phyloP scores from a whole-genome alignment of 2,113 vertebrate species.

The Podarcis raffonei region DNA sequence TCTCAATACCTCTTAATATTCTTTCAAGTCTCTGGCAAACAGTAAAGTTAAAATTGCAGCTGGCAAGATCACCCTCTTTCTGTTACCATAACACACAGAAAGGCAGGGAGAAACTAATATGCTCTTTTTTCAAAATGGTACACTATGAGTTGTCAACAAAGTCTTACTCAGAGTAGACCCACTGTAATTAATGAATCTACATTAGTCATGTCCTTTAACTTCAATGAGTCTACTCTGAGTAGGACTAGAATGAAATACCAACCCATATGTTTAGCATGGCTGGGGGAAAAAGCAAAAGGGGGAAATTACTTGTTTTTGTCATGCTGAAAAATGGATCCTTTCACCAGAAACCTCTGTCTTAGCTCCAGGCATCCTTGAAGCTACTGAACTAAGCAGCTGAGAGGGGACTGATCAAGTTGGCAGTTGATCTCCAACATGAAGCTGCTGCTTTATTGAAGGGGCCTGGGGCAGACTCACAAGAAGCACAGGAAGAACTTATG shows the following conservation, averaged over 20 bases:
- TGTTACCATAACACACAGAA: not conserved
- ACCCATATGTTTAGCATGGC: not conserved
- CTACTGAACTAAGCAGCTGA: not conserved
- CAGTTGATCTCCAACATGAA: constrained; percentile 8
- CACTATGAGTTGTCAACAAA: too few relatives aligned
- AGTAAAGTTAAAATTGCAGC: not conserved
- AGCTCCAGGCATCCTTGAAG: constrained; percentile 8
- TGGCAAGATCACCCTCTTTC: not conserved
- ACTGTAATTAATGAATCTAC: too few relatives aligned
- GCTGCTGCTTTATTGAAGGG: not conserved
- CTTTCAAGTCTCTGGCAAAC: not conserved
- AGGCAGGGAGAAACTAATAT: not conserved
- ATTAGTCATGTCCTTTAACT: too few relatives aligned
- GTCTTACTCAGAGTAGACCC: too few relatives aligned
- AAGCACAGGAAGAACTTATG: not conserved
- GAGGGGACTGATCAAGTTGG: not conserved
- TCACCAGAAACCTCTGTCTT: not conserved
- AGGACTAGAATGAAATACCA: too few relatives aligned
- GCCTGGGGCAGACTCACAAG: not conserved
- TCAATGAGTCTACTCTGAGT: too few relatives aligned
- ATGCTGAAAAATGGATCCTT: not conserved
- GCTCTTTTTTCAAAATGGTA: not conserved
- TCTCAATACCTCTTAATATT: not conserved
- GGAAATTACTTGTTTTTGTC: not conserved
- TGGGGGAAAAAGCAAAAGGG: not conserved